Percentiles rank a stretch among this genome's conserved stretches.
phyloP scores from a whole-genome alignment of 35 echinoderm and acorn worm genomes.

The Chiridota heheva region DNA sequence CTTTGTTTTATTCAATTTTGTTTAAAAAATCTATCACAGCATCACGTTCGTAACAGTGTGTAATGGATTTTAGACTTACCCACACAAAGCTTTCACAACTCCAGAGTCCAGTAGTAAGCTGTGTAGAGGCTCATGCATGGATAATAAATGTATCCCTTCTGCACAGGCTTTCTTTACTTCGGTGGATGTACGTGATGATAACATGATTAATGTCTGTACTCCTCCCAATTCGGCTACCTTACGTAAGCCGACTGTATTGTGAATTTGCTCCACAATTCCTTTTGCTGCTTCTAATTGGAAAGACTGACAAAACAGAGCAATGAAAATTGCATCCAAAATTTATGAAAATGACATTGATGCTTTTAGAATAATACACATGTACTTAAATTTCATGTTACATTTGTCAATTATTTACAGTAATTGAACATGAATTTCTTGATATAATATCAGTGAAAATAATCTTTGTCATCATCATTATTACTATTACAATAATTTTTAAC shows the following conservation, averaged over 20 bases:
- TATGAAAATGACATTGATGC: too few relatives aligned
- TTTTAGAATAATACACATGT: too few relatives aligned
- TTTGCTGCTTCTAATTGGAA: slow-evolving; percentile 79
- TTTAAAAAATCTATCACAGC: too few relatives aligned
- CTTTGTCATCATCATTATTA: too few relatives aligned
- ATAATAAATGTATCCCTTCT: slow-evolving; percentile 56
- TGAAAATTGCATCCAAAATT: too few relatives aligned
- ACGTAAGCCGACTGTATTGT: slow-evolving; percentile 51
- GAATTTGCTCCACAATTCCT: slow-evolving; percentile 60
- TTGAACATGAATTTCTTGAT: too few relatives aligned
- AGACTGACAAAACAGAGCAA: slow-evolving; percentile 31
- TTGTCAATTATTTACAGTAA: too few relatives aligned
- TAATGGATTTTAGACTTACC: slow-evolving; percentile 62
- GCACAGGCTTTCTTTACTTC: slow-evolving; percentile 75
- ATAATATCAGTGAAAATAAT: too few relatives aligned
- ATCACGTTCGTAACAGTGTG: background rate
- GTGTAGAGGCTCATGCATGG: slow-evolving; percentile 83
- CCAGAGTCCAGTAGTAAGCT: slow-evolving; percentile 64
- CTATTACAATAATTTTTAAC: too few relatives aligned
- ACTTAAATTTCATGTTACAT: too few relatives aligned
- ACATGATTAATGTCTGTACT: slow-evolving; percentile 76
- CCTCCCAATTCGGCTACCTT: slow-evolving; percentile 88
- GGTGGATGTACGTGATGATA: slow-evolving; percentile 50
- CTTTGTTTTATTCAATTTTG: background rate
- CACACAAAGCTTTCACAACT: slow-evolving; percentile 82